Conservation (phyloP, 1,140 invertebrate genomes). For the Varroa destructor region DNA sequence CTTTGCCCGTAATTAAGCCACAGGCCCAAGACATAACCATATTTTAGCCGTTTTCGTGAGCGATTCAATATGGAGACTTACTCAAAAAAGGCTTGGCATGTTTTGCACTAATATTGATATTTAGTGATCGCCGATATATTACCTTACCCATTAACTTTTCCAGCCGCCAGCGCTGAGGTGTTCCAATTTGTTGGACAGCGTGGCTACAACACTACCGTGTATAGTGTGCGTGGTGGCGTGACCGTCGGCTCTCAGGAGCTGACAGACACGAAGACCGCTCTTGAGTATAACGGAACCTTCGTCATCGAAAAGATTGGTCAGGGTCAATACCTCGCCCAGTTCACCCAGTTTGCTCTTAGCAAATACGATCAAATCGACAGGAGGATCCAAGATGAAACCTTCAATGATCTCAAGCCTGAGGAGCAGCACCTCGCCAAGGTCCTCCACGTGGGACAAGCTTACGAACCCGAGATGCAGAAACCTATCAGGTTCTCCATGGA, state of each 20-base stretch:
- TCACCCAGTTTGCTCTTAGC: slow-evolving; percentile 19
- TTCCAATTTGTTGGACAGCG: slow-evolving; percentile 13
- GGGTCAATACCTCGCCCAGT: slow-evolving; percentile 14
- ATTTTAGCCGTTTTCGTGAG: too few species aligned
- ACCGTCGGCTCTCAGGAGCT: slow-evolving; percentile 14
- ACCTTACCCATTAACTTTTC: neutral
- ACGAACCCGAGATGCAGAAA: slow-evolving; percentile 19
- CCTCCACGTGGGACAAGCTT: neutral
- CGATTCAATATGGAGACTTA: too few species aligned
- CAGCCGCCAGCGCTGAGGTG: slow-evolving; percentile 15
- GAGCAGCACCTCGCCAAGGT: slow-evolving; percentile 10
- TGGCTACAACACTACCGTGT: neutral
- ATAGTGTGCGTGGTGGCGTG: slow-evolving; percentile 19
- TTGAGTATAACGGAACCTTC: slow-evolving; percentile 20
- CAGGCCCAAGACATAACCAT: too few species aligned
- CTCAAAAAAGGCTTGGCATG: too few species aligned
- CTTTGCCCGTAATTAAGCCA: too few species aligned
- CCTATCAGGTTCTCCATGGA: slow-evolving; percentile 24
- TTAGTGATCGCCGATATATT: too few species aligned
- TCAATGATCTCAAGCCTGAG: slow-evolving; percentile 24
- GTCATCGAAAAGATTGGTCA: slow-evolving; percentile 9
- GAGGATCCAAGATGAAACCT: slow-evolving; percentile 13
- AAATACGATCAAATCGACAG: slow-evolving; percentile 23
- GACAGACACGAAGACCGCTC: slow-evolving; percentile 14
- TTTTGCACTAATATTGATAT: too few species aligned